Percentiles rank a stretch among this genome's conserved stretches.
Evolutionary conservation across 2,113 vertebrate genomes (phyloP).

Genomic region (Etia nguti): DNA sequence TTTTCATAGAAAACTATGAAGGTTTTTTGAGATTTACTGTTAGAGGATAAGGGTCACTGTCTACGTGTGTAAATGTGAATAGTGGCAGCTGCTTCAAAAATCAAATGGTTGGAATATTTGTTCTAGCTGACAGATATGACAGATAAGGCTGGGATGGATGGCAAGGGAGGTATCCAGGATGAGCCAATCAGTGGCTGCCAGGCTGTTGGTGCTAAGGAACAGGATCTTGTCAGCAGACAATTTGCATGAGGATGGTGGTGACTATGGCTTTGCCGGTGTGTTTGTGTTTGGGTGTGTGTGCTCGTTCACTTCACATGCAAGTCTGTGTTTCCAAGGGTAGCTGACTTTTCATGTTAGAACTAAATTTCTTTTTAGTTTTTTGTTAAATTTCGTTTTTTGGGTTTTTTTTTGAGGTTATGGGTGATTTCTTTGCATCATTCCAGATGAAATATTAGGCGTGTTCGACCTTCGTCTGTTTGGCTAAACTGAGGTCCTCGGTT

Average conservation of each 20-base stretch:
- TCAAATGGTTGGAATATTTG: conserved; percentile 39
- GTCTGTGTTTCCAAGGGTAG: neutral
- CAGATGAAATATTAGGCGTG: neutral
- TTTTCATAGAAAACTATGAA: neutral
- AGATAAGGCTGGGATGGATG: conserved; percentile 48
- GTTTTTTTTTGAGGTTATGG: neutral
- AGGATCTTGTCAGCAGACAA: conserved; percentile 10
- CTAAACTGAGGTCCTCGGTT: neutral
- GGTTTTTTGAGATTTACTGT: neutral
- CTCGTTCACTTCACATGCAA: neutral
- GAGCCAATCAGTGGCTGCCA: conserved; percentile 60
- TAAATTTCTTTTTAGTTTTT: neutral
- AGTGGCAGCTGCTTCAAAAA: neutral
- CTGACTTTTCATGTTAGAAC: neutral
- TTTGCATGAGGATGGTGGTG: conserved; percentile 44
- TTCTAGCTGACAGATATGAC: neutral
- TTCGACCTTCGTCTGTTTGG: neutral
- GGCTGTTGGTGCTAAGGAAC: conserved; percentile 11
- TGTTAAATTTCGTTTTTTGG: conserved; percentile 3
- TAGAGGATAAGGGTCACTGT: neutral
- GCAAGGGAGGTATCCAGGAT: neutral
- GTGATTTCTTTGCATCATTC: neutral
- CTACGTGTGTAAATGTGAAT: neutral
- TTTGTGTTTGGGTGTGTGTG: neutral
- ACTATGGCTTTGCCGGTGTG: neutral